A percentile compares a stretch with the other conserved stretches of the same genome.
Evolutionary conservation across 1,140 invertebrate species (phyloP).

Genomic region (Zaprionus vittiger): DNA sequence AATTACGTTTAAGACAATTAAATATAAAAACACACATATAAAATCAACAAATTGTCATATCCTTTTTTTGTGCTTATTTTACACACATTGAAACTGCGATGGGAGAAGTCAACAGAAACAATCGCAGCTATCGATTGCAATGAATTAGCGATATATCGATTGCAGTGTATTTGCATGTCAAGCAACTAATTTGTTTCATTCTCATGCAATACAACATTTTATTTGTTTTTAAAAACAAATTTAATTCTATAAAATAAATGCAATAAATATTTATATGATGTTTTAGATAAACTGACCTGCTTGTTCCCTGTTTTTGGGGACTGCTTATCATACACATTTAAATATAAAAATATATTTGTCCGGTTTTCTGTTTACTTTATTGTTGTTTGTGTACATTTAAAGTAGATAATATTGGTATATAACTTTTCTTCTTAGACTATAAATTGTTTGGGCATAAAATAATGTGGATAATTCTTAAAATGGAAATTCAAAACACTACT

Average conservation of each 20-base stretch:
- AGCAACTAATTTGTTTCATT: not conserved
- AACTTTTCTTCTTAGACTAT: slow-evolving; percentile 25
- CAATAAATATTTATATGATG: too few species aligned
- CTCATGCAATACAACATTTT: not conserved
- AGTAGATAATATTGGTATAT: slow-evolving; percentile 18
- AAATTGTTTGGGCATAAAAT: slow-evolving; percentile 11
- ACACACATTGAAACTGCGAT: slow-evolving; percentile 43
- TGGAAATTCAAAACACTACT: slow-evolving; percentile 4
- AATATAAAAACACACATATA: slow-evolving; percentile 52
- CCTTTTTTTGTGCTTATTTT: slow-evolving; percentile 32
- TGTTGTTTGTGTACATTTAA: slow-evolving; percentile 15
- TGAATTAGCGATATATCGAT: not conserved
- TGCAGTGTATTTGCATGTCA: slow-evolving; percentile 11
- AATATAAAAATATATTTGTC: not conserved
- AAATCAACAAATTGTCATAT: slow-evolving; percentile 52
- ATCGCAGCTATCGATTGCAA: slow-evolving; percentile 31
- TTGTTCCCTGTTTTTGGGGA: not conserved
- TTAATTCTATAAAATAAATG: not conserved
- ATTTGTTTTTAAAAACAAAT: not conserved
- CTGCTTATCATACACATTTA: not conserved
- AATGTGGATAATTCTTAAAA: slow-evolving; percentile 10
- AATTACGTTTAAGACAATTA: slow-evolving; percentile 2
- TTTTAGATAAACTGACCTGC: too few species aligned
- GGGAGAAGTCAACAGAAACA: slow-evolving; percentile 6
- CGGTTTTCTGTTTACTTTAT: not conserved